A percentile compares a stretch with the other conserved stretches of the same genome.
Evolutionary conservation across 2,113 vertebrate genomes (phyloP).

Genomic region (Anguilla japonica): DNA sequence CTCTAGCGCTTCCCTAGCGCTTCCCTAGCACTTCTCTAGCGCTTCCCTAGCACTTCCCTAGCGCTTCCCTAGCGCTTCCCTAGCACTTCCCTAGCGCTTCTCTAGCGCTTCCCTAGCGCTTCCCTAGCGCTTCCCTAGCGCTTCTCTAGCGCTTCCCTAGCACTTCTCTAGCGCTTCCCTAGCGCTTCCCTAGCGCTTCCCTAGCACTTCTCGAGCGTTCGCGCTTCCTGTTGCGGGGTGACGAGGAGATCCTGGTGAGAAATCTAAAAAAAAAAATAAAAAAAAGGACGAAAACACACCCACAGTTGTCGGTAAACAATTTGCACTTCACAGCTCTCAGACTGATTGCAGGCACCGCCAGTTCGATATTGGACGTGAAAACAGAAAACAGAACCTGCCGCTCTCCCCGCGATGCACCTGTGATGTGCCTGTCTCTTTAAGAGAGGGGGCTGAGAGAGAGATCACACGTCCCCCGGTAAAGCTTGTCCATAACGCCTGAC

Average conservation of each 20-base stretch:
- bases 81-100: too few species aligned
- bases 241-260: constrained; percentile 18
- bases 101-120: too few species aligned
- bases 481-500: constrained; percentile 68
- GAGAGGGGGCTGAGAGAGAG: constrained; percentile 58
- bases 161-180: too few species aligned
- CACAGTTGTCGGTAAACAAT: constrained; percentile 8
- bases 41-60: too few species aligned
- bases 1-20: too few species aligned
- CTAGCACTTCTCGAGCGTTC: too few species aligned
- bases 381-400: not conserved
- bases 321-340: constrained; percentile 12
- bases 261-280: not conserved
- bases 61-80: too few species aligned
- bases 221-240: not conserved
- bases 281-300: not conserved
- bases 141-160: too few species aligned
- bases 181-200: too few species aligned
- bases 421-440: constrained; percentile 68
- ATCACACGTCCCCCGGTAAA: constrained; percentile 60
- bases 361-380: constrained; percentile 2
- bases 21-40: too few species aligned
- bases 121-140: too few species aligned
- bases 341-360: constrained; percentile 10
- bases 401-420: too few species aligned